Base-by-base conservation (phyloP, 2,888 invertebrate species). In the Hypomecis atomaria region DNA sequence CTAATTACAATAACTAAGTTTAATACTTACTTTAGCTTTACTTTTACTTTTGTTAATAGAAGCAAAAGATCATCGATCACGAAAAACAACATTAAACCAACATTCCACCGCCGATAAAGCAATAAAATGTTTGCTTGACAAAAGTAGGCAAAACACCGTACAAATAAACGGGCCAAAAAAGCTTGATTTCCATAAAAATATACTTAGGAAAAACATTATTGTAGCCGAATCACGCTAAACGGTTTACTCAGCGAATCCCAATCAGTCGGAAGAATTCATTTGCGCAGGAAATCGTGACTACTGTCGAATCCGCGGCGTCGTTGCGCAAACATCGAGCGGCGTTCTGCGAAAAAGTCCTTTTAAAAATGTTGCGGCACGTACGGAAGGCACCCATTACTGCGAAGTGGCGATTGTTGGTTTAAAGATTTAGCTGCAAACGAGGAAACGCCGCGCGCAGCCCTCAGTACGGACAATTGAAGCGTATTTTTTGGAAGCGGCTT, bases 351-450 rank as follows among this genome's bases (percentile, higher is more conserved):
- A 92, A 92, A 92, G 92, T 92, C 92, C 90, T 86, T 89, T 92
- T 89, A 92, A 92, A 92, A 92, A 92, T 92, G 92, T 89, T 88
- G 86, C 86, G 92, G 91, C 92, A 92, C 92, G 92, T 92, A 89
- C 92, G 85, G 79, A 86, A 87, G 87, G 85, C 88, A 86, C 88
- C 93, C 93, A 93, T 93, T 93, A 93, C 88, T 83, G 87, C 77
- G 86, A 86, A 92, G 92, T 90, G 90, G 84, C 83, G 78, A 81
- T 78, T 93, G 93, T 93, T 93, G 88, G 87, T 89, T 88, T 83
- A 90, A 86, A 91, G 92, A 90, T 92, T 92, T 90, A 82, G 82
- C 86, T 77, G 79, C 81, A 79, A 85, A 83, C 82, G 82, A 77
- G 79, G 79, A 82, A 82, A 82, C 71, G 66, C 67, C 71, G 73